Evolutionary conservation across 2,797 vertebrate species (phyloP), one percentile per base, ranked within the genome.

Genomic region (Triplophysa yarkandensis): DNA sequence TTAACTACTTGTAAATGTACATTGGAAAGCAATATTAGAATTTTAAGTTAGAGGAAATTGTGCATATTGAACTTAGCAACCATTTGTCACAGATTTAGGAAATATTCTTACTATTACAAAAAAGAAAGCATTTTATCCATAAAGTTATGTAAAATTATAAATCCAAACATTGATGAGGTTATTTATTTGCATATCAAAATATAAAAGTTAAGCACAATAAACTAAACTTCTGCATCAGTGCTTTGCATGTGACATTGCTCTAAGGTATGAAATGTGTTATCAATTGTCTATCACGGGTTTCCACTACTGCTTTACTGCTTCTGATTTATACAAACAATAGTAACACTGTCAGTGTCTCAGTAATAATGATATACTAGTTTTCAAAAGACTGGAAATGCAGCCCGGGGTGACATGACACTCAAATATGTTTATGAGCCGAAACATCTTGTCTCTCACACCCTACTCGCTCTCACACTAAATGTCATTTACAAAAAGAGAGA

Each of bases 351-450:
- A 64, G 61, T 55, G 48, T 73, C 71, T 58, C 6, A 67, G 52
- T 36, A 27, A 74, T 60, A 58, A 67, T 67, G 41, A 50, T 63
- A 65, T 65, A 65, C 65, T 72, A 25, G 36, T 30, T 41, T 39
- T 55, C 21, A 23, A 16, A 54, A 63, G 8, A 64, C 28, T 28
- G 36, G 25, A 28, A 69, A 21, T 13, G 19, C 21, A 63, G 39
- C 65, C 74, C 6, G 17, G 41, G 48, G 58, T 1, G 7, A 23
- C 84, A 82, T 85, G 83, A 84, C 78, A 73, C 48, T 44, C 10
- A 73, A 54, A 79, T 83, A 74, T 82, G 82, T 83, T 79, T 72
- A 82, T 68, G 78, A 57, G 62, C 79, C 41, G 36, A 69, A 62
- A 64, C 19, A 77, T 34, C 50, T 21, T 41, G 55, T 48, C 55